A percentile compares a stretch with the other conserved stretches of the same genome.
These are phyloP conservation scores for Caretta caretta DNA, from an alignment of 2,113 vertebrate species.

Conservation along the genomic window DNA sequence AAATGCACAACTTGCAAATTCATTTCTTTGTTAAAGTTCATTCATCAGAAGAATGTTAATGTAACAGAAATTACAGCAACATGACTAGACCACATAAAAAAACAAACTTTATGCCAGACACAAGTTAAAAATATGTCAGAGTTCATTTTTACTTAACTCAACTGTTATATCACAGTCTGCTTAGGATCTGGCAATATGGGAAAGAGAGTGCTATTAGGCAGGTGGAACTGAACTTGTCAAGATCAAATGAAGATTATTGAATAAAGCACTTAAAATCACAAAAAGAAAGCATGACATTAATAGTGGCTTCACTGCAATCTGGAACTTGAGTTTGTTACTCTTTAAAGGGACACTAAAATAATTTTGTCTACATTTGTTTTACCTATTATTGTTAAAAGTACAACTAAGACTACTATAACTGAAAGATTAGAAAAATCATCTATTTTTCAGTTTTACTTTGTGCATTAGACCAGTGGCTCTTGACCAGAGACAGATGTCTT, in stretches of 20 bases:
- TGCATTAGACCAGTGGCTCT: neutral
- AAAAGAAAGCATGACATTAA: constrained; percentile 58
- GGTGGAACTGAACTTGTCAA: constrained; percentile 45
- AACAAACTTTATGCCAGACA: constrained; percentile 9
- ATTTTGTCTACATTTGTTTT: constrained; percentile 33
- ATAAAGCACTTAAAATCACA: constrained; percentile 9
- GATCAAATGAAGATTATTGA: constrained; percentile 59
- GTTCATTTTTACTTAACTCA: constrained; percentile 34
- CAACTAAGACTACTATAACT: neutral
- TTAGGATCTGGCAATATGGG: constrained; percentile 50
- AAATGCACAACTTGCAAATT: constrained; percentile 5
- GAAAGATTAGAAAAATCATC: neutral
- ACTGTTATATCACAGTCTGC: neutral
- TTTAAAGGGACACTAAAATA: constrained; percentile 55
- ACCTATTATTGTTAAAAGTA: neutral
- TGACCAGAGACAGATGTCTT: too few species aligned
- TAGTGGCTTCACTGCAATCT: neutral
- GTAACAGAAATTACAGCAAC: constrained; percentile 6
- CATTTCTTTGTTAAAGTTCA: neutral
- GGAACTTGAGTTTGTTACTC: constrained; percentile 42
- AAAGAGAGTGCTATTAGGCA: constrained; percentile 42
- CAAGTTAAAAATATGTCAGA: constrained; percentile 45
- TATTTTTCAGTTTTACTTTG: neutral
- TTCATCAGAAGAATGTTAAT: neutral
- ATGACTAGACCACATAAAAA: neutral